Evolutionary conservation across 2,888 invertebrate species (phyloP).

Genomic region (Himalopsyche kuldschensis): DNA sequence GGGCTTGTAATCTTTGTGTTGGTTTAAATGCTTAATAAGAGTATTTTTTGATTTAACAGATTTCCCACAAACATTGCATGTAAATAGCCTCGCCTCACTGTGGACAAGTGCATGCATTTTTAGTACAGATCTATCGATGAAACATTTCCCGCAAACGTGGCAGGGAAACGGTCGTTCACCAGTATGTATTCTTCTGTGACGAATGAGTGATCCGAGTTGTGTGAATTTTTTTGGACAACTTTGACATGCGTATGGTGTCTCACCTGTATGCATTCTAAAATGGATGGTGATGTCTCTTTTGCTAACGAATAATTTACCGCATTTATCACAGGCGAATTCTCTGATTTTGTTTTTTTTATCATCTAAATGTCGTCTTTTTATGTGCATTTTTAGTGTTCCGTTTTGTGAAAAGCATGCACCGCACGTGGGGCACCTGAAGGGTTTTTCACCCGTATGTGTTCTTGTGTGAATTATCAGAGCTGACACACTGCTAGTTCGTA

Average conservation of each 20-base stretch:
- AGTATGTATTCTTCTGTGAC: constrained; percentile 48
- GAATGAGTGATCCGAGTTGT: constrained; percentile 22
- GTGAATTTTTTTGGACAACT: constrained; percentile 23
- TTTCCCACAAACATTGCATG: constrained; percentile 59
- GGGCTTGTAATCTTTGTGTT: constrained; percentile 52
- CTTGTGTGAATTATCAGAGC: constrained; percentile 27
- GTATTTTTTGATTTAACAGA: constrained; percentile 57
- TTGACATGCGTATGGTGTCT: constrained; percentile 21
- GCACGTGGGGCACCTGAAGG: constrained; percentile 48
- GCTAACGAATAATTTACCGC: constrained; percentile 51
- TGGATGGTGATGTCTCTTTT: constrained; percentile 50
- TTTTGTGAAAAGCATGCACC: constrained; percentile 42
- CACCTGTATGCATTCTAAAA: constrained; percentile 52
- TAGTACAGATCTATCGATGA: constrained; percentile 43
- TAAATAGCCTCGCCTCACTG: constrained; percentile 57
- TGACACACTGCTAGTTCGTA: constrained; percentile 6
- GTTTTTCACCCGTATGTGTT: constrained; percentile 34
- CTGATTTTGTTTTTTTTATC: constrained; percentile 46
- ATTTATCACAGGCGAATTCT: constrained; percentile 47
- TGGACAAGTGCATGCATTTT: constrained; percentile 52
- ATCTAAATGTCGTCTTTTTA: constrained; percentile 49
- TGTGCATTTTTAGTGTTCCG: constrained; percentile 50
- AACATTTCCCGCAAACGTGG: constrained; percentile 40
- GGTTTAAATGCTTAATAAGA: constrained; percentile 54
- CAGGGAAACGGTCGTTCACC: constrained; percentile 53